These are phyloP conservation scores for Pituophis catenifer DNA, from an alignment of 2,113 vertebrate genomes.

Conservation along the genomic window DNA sequence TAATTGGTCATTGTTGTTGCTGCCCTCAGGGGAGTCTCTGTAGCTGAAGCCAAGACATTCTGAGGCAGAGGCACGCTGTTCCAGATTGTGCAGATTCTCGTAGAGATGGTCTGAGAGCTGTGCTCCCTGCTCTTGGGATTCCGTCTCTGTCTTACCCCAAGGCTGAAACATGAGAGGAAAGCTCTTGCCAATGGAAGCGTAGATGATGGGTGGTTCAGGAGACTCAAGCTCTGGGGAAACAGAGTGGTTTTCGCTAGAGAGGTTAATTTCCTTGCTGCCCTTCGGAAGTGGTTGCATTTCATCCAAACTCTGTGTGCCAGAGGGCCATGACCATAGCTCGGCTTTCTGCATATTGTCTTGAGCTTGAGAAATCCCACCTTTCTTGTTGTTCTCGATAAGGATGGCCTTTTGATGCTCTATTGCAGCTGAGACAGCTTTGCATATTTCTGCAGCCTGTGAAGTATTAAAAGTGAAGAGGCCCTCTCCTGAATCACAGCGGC, in stretches of 20 bases:
- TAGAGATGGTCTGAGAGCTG: slow-evolving; percentile 66
- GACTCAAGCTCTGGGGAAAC: neutral
- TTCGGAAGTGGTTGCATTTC: neutral
- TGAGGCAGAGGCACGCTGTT: neutral
- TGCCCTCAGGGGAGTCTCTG: slow-evolving; percentile 44
- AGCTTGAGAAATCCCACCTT: neutral
- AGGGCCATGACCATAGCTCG: neutral
- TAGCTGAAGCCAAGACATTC: neutral
- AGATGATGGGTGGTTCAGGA: slow-evolving; percentile 35
- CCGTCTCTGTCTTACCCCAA: neutral
- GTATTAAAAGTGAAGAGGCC: slow-evolving; percentile 84
- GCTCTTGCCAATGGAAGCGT: slow-evolving; percentile 49
- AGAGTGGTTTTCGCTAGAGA: neutral
- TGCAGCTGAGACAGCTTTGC: slow-evolving; percentile 61
- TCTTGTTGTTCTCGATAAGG: slow-evolving; percentile 32
- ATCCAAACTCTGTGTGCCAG: slow-evolving; percentile 4
- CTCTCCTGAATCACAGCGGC: slow-evolving; percentile 81
- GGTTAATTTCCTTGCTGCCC: neutral
- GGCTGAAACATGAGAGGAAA: slow-evolving; percentile 42
- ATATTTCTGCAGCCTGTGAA: slow-evolving; percentile 67
- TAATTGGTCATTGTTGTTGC: neutral
- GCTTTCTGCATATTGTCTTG: neutral
- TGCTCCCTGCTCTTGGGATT: neutral
- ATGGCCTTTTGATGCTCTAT: slow-evolving; percentile 63
- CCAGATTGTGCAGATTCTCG: slow-evolving; percentile 60